phyloP scores from a whole-genome alignment of 2,797 vertebrate genomes.

The Cossypha heuglini region DNA sequence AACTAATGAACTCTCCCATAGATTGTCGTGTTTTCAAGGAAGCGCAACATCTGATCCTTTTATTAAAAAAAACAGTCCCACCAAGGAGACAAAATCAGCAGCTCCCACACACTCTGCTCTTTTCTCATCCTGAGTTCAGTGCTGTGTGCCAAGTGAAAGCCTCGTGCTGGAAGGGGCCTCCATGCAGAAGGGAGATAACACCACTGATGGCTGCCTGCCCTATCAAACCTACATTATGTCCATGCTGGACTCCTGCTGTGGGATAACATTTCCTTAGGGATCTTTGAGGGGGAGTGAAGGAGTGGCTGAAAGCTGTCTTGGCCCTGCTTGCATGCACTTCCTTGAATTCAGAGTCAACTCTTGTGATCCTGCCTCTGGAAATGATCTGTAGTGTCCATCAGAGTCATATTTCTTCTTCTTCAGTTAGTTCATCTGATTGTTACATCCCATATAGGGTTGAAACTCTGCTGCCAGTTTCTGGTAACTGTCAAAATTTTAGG shows the following conservation, averaged over 20 bases:
- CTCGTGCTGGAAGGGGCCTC: neutral
- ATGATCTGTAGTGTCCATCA: neutral
- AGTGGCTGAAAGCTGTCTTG: neutral
- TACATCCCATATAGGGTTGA: neutral
- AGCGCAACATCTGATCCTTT: slow-evolving; percentile 39
- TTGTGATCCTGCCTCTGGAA: neutral
- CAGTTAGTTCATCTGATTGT: neutral
- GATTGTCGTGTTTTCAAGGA: slow-evolving; percentile 25
- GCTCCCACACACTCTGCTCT: slow-evolving; percentile 58
- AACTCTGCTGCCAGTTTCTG: neutral
- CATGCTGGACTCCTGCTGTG: neutral
- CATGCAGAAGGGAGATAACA: neutral
- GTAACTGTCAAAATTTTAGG: neutral
- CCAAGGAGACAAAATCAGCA: slow-evolving; percentile 45
- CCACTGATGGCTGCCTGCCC: slow-evolving; percentile 9
- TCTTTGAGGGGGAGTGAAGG: neutral
- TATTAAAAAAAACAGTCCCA: slow-evolving; percentile 34
- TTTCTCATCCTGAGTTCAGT: neutral
- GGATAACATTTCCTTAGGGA: slow-evolving; percentile 3
- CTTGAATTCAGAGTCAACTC: neutral
- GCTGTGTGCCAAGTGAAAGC: slow-evolving; percentile 20
- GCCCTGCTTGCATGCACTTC: neutral
- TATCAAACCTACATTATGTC: slow-evolving; percentile 12
- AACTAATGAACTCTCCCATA: slow-evolving; percentile 60
- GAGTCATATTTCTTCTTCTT: neutral